Conservation (phyloP, 2,888 invertebrate genomes). For the Hyposoter dolosus region DNA sequence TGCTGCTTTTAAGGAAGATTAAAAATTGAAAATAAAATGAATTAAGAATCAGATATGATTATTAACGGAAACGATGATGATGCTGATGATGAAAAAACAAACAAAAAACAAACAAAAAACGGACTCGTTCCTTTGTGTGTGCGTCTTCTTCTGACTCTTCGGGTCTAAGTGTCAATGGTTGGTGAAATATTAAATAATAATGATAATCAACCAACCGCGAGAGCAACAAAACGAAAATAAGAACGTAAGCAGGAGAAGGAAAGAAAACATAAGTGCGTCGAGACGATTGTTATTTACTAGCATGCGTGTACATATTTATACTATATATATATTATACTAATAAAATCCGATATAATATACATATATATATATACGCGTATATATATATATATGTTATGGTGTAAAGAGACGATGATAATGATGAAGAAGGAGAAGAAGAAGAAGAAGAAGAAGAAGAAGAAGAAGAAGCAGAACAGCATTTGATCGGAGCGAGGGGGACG, state of each 20-base stretch:
- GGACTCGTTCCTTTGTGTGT: conserved; percentile 67
- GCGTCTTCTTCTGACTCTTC: conserved; percentile 68
- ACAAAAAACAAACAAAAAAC: conserved; percentile 59
- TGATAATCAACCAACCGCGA: conserved; percentile 1
- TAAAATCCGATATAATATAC: conserved; percentile 80
- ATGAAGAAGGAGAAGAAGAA: conserved; percentile 74
- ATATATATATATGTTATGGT: conserved; percentile 80
- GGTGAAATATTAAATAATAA: conserved; percentile 58
- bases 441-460: conserved; percentile 68
- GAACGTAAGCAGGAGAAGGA: conserved; percentile 56
- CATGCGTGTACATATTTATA: conserved; percentile 84
- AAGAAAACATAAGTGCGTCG: conserved; percentile 74
- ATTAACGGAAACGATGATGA: conserved; percentile 63
- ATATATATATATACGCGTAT: conserved; percentile 78
- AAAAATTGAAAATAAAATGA: conserved; percentile 67
- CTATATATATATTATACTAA: conserved; percentile 80
- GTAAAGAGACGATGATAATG: conserved; percentile 74
- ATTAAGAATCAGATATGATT: conserved; percentile 71
- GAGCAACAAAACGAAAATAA: conserved; percentile 65
- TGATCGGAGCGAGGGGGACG: conserved; percentile 68
- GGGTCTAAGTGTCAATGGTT: conserved; percentile 59
- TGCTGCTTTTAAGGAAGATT: conserved; percentile 63
- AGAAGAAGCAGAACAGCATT: conserved; percentile 64
- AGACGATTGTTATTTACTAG: conserved; percentile 81
- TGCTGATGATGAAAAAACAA: conserved; percentile 67